Evolutionary conservation across 1,140 invertebrate species (phyloP), one percentile per base, ranked within the genome.

Genomic region (Lasioglossum baleicum): DNA sequence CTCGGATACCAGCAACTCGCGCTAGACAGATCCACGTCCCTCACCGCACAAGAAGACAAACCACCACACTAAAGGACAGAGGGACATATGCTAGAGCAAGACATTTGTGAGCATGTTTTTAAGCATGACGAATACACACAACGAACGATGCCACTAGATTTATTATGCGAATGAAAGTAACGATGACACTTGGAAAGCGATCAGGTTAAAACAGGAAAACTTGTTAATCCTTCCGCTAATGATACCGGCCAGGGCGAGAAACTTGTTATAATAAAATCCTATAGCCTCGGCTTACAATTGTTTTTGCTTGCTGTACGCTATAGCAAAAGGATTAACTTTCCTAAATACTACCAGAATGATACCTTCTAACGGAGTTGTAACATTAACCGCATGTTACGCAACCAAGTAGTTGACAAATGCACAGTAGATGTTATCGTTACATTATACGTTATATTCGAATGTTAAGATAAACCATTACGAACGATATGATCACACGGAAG

Each of bases 51-150:
- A 76, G 82, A 70, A 80, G 66, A 63, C 69, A 88, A 78, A 87
- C 83, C 82, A 88, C 81, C 81, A 86, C 81, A 78, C 84, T 89
- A 87, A 56, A 68, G 60, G 79, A 83, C 80, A 80, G 51, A 78
- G 42, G 61, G 53, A 80, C 51, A 85, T 83, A 72, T 53, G 64
- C 75, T 74, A 65, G 51, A 66, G 65, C 66, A 42, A 75, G 48
- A 77, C 73, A 35, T 72, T 35, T 66, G 42, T 35, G 58, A 81
- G 72, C 35, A 51, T 40, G 53, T 56, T 40, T 48, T 26, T 56
- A 73, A 80, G 64, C 58, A 56, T 64, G 70, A 74, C 73, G 64
- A 73, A 53, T 66, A 73, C 8, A 35, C n/a, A 58, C 42, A 11
- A 73, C 17, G 35, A 65, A 31, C 11, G 13, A 64, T 31, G 44